Conservation (phyloP, 92 coral and sea anemone genomes). For the Desmophyllum pertusum region DNA sequence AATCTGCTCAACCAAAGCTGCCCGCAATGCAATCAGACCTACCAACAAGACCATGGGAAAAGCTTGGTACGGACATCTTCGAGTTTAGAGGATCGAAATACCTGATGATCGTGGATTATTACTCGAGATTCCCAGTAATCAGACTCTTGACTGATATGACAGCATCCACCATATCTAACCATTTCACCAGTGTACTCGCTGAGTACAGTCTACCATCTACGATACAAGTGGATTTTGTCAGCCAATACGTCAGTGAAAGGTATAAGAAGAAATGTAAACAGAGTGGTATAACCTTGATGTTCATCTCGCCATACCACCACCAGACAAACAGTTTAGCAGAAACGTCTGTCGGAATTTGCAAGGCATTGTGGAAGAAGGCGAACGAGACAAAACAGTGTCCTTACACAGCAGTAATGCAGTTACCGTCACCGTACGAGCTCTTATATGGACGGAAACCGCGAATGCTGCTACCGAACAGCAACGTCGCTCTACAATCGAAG, state of each 20-base stretch:
- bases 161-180: slow-evolving; percentile 5
- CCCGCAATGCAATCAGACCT: slow-evolving; percentile 54
- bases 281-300: slow-evolving; percentile 32
- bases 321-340: slow-evolving; percentile 43
- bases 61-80: slow-evolving; percentile 43
- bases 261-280: slow-evolving; percentile 49
- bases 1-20: slow-evolving; percentile 32
- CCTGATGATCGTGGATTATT: slow-evolving; percentile 37
- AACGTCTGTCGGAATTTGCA: no score
- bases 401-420: no score
- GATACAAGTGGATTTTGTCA: neutral
- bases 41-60: slow-evolving; percentile 55
- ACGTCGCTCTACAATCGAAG: no score
- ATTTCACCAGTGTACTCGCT: neutral
- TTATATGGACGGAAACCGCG: no score
- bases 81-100: slow-evolving; percentile 29
- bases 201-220: neutral
- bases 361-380: no score
- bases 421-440: no score
- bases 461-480: no score
- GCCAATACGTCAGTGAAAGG: slow-evolving; percentile 5
- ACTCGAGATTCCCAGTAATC: no score
- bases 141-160: slow-evolving; percentile 31
- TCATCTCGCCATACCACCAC: slow-evolving; percentile 65
- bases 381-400: no score